Evolutionary conservation across 2,888 invertebrate species (phyloP).

Genomic region (Kryphioiulus occultus): DNA sequence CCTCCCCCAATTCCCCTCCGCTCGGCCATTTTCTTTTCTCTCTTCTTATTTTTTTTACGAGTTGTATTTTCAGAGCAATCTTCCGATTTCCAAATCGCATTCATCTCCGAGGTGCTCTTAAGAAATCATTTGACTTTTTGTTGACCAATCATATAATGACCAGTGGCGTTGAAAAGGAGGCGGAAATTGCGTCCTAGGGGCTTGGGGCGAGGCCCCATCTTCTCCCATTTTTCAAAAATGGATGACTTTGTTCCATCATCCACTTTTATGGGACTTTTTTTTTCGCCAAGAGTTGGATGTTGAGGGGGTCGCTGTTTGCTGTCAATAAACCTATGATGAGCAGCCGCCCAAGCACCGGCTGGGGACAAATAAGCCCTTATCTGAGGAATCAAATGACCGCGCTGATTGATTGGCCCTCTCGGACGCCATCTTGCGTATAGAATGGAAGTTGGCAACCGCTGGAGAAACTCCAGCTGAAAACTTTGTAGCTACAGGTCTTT

Average conservation of each 20-base stretch:
- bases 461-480: too few relatives aligned
- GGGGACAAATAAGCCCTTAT: slow-evolving; percentile 44
- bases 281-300: neutral
- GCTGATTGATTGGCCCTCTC: slow-evolving; percentile 46
- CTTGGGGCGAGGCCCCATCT: neutral
- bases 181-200: neutral
- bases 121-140: neutral
- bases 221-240: neutral
- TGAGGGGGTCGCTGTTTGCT: slow-evolving; percentile 8
- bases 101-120: slow-evolving; percentile 16
- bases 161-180: neutral
- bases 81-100: neutral
- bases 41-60: too few relatives aligned
- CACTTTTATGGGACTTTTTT: neutral
- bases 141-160: neutral
- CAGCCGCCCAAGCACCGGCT: slow-evolving; percentile 1
- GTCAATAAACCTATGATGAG: slow-evolving; percentile 45
- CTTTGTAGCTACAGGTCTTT: too few relatives aligned
- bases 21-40: neutral
- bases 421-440: too few relatives aligned
- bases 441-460: too few relatives aligned
- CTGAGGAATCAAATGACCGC: slow-evolving; percentile 45
- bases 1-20: neutral
- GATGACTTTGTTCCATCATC: neutral
- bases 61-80: neutral